A percentile compares a stretch with the other conserved stretches of the same genome.
These are phyloP conservation scores for Anguilla japonica DNA, from an alignment of 2,113 vertebrate genomes.

Conservation along the genomic window DNA sequence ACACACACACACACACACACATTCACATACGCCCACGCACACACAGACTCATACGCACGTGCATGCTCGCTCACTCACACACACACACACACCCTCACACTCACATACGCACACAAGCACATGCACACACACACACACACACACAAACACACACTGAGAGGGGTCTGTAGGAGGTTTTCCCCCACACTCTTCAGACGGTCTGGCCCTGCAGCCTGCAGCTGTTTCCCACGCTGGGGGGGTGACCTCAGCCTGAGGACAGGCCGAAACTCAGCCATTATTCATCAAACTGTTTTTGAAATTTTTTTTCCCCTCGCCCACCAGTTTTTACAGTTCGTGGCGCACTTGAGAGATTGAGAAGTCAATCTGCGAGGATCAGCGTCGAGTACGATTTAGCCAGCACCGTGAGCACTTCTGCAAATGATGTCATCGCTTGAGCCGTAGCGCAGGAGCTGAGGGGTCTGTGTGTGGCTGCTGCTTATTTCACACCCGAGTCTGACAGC, in stretches of 20 bases:
- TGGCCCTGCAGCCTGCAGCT: too few species aligned
- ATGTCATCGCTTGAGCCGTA: slow-evolving; percentile 56
- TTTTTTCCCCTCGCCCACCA: slow-evolving; percentile 21
- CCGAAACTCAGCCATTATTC: slow-evolving; percentile 35
- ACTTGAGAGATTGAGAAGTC: slow-evolving; percentile 53
- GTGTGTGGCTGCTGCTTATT: slow-evolving; percentile 30
- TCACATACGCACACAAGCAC: too few species aligned
- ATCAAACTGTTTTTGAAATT: slow-evolving; percentile 33
- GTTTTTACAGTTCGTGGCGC: slow-evolving; percentile 22
- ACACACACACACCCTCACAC: too few species aligned
- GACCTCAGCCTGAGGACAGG: background rate
- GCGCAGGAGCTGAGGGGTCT: slow-evolving; percentile 49
- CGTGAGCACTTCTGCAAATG: slow-evolving; percentile 56
- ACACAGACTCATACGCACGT: too few species aligned
- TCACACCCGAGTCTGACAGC: slow-evolving; percentile 14
- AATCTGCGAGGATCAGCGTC: slow-evolving; percentile 52
- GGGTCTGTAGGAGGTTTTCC: too few species aligned
- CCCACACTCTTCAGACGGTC: too few species aligned
- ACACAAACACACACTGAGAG: too few species aligned
- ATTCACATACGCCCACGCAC: too few species aligned
- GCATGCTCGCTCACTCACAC: too few species aligned
- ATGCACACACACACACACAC: too few species aligned
- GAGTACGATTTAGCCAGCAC: slow-evolving; percentile 58
- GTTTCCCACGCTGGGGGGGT: background rate
- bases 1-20: too few species aligned